Evolutionary conservation across 2,113 vertebrate species (phyloP).

Genomic region (Colinus virginianus): DNA sequence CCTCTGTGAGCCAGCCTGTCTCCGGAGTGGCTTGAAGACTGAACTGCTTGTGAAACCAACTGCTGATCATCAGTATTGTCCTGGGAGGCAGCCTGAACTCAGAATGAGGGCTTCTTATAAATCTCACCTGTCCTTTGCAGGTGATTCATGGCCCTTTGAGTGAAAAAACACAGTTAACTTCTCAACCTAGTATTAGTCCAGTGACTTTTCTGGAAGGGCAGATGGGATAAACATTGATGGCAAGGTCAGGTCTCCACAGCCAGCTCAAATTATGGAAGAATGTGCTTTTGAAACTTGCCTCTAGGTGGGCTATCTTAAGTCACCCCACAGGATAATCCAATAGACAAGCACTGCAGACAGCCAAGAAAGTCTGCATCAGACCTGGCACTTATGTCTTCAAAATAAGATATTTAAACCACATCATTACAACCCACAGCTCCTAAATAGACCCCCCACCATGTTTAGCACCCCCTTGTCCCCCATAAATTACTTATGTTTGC

Average conservation of each 20-base stretch:
- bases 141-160: background rate
- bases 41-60: background rate
- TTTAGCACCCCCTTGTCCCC: background rate
- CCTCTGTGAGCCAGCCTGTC: background rate
- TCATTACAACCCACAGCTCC: background rate
- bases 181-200: background rate
- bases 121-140: conserved; percentile 5
- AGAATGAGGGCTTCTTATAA: background rate
- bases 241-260: background rate
- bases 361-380: background rate
- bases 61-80: background rate
- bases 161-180: background rate
- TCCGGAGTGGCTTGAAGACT: background rate
- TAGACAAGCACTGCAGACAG: background rate
- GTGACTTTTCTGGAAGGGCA: background rate
- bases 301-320: background rate
- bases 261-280: background rate
- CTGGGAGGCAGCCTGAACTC: background rate
- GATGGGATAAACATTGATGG: background rate
- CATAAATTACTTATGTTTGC: conserved; percentile 37
- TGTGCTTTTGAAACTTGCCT: background rate
- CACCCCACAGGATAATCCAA: background rate
- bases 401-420: background rate
- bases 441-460: background rate
- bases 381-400: background rate